A percentile compares a stretch with the other conserved stretches of the same genome.
These are phyloP conservation scores for Thinocorus orbignyianus DNA, from an alignment of 2,113 vertebrate species.

Conservation along the genomic window DNA sequence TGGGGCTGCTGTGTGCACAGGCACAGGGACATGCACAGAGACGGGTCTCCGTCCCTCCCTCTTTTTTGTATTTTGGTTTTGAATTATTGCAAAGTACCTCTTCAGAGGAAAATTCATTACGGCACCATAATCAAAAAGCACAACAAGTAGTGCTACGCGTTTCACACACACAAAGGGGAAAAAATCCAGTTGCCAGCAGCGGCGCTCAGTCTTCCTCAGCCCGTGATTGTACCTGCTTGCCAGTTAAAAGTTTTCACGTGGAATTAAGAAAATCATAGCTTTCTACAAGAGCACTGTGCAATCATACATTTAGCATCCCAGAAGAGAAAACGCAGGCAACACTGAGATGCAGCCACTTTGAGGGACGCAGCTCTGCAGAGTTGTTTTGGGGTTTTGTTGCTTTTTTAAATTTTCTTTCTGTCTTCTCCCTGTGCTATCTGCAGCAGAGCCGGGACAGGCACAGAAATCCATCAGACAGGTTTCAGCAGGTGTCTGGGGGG, in stretches of 20 bases:
- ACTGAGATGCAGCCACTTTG: background rate
- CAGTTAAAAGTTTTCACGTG: background rate
- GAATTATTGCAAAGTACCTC: background rate
- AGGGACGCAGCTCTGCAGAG: background rate
- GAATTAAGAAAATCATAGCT: background rate
- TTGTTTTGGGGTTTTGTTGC: background rate
- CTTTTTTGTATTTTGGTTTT: background rate
- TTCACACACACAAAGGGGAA: background rate
- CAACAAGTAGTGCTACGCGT: background rate
- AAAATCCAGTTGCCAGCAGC: background rate
- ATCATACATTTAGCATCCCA: background rate
- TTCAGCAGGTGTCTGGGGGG: background rate
- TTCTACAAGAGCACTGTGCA: background rate
- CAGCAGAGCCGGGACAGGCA: background rate
- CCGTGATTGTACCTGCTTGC: background rate
- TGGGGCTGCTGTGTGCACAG: accelerated
- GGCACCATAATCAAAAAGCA: background rate
- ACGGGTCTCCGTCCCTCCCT: accelerated
- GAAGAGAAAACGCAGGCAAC: background rate
- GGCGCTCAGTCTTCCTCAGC: background rate
- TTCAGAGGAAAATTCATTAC: background rate
- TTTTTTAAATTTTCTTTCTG: no score
- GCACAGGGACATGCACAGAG: background rate
- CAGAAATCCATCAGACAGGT: background rate
- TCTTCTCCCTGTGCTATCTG: background rate